phyloP scores from a whole-genome alignment of 2,113 vertebrate species.

The Pelusios castaneus region DNA sequence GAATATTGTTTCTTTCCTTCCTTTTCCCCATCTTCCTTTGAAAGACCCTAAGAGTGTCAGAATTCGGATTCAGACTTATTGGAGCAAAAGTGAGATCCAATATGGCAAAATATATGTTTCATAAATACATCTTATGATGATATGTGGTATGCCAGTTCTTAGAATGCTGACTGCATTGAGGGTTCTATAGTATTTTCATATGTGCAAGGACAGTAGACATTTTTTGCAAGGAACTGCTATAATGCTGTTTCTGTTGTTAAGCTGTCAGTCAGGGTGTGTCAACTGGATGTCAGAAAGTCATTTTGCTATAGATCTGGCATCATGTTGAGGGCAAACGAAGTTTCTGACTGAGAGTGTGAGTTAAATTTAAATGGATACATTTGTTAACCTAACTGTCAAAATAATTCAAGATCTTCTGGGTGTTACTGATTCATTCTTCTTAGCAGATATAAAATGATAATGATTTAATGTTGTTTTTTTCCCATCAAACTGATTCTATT shows the following conservation, averaged over 20 bases:
- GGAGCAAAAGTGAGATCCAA: background rate
- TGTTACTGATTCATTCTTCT: background rate
- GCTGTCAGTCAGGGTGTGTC: slow-evolving; percentile 14
- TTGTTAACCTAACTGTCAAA: slow-evolving; percentile 12
- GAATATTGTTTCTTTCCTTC: background rate
- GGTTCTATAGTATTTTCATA: background rate
- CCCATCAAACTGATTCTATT: background rate
- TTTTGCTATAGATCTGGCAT: slow-evolving; percentile 15
- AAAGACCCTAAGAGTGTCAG: background rate
- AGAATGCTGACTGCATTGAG: background rate
- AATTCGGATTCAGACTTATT: background rate
- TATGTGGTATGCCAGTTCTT: background rate
- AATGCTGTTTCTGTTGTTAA: background rate
- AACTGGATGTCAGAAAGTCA: slow-evolving; percentile 32
- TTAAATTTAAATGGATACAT: slow-evolving; percentile 45
- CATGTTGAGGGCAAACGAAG: slow-evolving; percentile 27
- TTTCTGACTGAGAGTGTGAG: slow-evolving; percentile 15
- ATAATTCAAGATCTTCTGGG: slow-evolving; percentile 19
- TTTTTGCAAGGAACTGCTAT: background rate
- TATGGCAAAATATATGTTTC: background rate
- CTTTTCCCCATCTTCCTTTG: background rate
- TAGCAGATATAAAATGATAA: background rate
- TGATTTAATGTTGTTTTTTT: background rate
- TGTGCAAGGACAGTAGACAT: background rate
- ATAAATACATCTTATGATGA: background rate